Evolutionary conservation across 2,888 invertebrate genomes (phyloP).

Genomic region (Hydroisotoma schaefferi): DNA sequence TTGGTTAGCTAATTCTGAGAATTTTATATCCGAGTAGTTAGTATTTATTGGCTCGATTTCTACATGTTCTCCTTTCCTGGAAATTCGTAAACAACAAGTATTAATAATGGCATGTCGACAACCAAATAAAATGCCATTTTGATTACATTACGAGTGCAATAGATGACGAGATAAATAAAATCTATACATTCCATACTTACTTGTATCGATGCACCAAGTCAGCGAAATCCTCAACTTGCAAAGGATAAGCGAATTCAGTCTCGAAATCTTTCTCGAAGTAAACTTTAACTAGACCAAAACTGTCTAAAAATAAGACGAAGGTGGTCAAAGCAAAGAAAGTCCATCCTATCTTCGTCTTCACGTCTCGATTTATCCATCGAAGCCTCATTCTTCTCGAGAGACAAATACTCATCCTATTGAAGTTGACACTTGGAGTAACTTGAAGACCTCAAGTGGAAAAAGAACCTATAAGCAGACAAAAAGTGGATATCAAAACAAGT

Average conservation of each 20-base stretch:
- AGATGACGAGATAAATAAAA: too few species aligned
- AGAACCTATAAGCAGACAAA: too few species aligned
- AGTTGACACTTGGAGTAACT: too few species aligned
- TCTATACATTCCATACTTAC: constrained; percentile 11
- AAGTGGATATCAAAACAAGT: too few species aligned
- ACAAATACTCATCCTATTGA: not conserved
- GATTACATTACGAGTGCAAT: too few species aligned
- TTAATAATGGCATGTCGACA: too few species aligned
- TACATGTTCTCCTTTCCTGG: constrained; percentile 30
- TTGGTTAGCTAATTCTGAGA: constrained; percentile 21
- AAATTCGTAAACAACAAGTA: not conserved
- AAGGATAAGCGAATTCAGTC: constrained; percentile 70
- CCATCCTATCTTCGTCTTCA: constrained; percentile 21
- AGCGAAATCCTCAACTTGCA: constrained; percentile 54
- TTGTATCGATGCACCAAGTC: constrained; percentile 53
- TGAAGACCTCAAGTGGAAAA: too few species aligned
- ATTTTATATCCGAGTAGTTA: constrained; percentile 26
- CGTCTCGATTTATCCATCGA: not conserved
- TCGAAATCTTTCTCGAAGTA: constrained; percentile 66
- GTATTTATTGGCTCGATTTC: constrained; percentile 29
- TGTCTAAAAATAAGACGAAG: constrained; percentile 42
- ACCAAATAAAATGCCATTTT: too few species aligned
- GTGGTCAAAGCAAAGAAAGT: constrained; percentile 15
- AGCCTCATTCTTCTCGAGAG: not conserved
- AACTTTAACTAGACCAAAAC: constrained; percentile 70